Conservation (phyloP, 2,113 vertebrate genomes). For the Xenopus laevis region DNA sequence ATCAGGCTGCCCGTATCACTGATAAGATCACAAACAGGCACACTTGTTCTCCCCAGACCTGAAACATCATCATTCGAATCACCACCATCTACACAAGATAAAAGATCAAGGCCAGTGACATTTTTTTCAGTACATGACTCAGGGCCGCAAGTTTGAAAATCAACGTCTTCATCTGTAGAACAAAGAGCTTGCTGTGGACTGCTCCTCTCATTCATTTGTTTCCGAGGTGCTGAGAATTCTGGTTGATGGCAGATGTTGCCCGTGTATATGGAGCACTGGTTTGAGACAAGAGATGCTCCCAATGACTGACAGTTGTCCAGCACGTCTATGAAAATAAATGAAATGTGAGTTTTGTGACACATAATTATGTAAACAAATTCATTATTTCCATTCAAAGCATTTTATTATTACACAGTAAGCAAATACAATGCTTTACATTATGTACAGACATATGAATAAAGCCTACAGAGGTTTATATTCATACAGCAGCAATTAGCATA, state of each 20-base stretch:
- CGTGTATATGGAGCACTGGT: slow-evolving; percentile 56
- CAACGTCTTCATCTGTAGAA: neutral
- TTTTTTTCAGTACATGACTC: slow-evolving; percentile 64
- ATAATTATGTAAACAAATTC: too few species aligned
- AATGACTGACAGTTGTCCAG: slow-evolving; percentile 63
- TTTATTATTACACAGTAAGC: too few species aligned
- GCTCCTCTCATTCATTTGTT: slow-evolving; percentile 43
- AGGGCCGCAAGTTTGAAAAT: slow-evolving; percentile 46
- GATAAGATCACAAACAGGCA: slow-evolving; percentile 88
- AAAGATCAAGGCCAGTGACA: slow-evolving; percentile 82
- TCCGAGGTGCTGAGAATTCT: slow-evolving; percentile 49
- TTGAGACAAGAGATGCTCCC: slow-evolving; percentile 55
- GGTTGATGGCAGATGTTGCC: slow-evolving; percentile 60
- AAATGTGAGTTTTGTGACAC: neutral
- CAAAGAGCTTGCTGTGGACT: slow-evolving; percentile 49
- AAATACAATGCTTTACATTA: too few species aligned
- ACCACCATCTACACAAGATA: slow-evolving; percentile 79
- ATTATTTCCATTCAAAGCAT: too few species aligned
- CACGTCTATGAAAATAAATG: slow-evolving; percentile 68
- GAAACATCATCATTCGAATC: slow-evolving; percentile 64
- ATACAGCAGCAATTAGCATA: too few species aligned
- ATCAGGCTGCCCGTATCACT: slow-evolving; percentile 77
- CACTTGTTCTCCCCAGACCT: slow-evolving; percentile 66
- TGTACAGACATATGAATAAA: too few species aligned
- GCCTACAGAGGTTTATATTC: too few species aligned